These are phyloP conservation scores for Dermatemys mawii DNA, from an alignment of 2,113 vertebrate genomes.

Conservation along the genomic window DNA sequence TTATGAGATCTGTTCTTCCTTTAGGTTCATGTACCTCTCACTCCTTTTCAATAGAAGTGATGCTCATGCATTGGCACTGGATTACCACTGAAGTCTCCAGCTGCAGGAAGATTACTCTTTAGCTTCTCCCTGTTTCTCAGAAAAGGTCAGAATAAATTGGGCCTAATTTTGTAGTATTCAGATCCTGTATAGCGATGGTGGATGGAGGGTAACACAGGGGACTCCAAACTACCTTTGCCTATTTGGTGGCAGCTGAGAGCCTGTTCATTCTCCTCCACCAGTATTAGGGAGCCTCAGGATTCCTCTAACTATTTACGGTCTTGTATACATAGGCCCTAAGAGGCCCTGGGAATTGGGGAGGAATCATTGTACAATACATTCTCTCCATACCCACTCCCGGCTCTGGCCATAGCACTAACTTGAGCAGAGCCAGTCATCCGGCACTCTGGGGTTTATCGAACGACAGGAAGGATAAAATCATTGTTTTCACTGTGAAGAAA, in stretches of 20 bases:
- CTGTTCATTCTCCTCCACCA: background rate
- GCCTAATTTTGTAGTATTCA: background rate
- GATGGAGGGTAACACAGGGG: background rate
- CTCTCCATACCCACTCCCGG: background rate
- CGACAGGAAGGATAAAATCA: background rate
- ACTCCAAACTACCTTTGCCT: background rate
- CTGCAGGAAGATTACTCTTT: background rate
- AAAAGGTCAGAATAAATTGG: background rate
- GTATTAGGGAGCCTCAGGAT: background rate
- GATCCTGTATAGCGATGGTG: background rate
- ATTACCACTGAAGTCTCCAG: background rate
- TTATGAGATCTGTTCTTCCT: background rate
- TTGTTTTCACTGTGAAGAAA: background rate
- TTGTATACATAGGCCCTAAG: background rate
- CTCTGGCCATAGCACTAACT: background rate
- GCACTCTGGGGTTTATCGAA: background rate
- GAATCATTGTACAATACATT: fast-evolving
- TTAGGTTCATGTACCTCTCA: background rate
- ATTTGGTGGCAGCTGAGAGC: background rate
- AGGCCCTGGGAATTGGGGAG: fast-evolving
- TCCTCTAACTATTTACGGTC: background rate
- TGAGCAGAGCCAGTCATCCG: background rate
- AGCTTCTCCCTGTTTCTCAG: background rate
- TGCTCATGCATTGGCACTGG: background rate
- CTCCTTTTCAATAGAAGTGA: background rate